A percentile compares a stretch with the other conserved stretches of the same genome.
Evolutionary conservation across 2,888 invertebrate species (phyloP).

Genomic region (Epinotia demarniana): DNA sequence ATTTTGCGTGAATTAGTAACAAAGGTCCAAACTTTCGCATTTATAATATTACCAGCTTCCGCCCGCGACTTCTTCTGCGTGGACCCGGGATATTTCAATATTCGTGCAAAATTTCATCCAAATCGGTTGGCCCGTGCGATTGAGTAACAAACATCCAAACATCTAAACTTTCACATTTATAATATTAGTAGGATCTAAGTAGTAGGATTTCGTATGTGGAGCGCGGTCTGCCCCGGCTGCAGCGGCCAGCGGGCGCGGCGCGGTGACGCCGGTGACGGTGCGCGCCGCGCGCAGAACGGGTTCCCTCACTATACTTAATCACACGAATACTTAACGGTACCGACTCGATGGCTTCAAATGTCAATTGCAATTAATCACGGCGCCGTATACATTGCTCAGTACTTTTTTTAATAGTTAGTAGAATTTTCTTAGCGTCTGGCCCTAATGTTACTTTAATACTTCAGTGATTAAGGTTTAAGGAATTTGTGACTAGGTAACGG

Average conservation of each 20-base stretch:
- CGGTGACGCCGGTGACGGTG: neutral
- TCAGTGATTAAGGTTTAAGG: slow-evolving; percentile 36
- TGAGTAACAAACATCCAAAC: no score
- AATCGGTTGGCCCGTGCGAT: no score
- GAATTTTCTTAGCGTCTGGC: slow-evolving; percentile 34
- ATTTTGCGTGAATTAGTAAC: no score
- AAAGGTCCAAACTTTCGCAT: no score
- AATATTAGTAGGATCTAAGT: no score
- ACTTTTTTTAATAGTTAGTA: slow-evolving; percentile 49
- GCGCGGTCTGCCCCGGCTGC: neutral
- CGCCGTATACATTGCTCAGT: slow-evolving; percentile 52
- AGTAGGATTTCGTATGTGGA: neutral
- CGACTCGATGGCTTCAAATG: slow-evolving; percentile 29
- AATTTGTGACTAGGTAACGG: slow-evolving; percentile 42
- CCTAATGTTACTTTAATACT: slow-evolving; percentile 42
- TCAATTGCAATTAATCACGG: slow-evolving; percentile 49
- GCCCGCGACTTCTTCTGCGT: no score
- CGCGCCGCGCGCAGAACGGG: neutral
- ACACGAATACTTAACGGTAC: slow-evolving; percentile 34
- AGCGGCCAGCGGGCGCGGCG: neutral
- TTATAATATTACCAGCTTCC: no score
- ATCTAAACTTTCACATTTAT: no score
- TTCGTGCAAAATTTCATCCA: no score
- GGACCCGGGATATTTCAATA: no score
- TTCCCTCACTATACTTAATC: slow-evolving; percentile 12